A percentile compares a stretch with the other conserved stretches of the same genome.
These are phyloP conservation scores for Agriopis leucophaearia DNA, from an alignment of 2,888 invertebrate species.

Conservation along the genomic window DNA sequence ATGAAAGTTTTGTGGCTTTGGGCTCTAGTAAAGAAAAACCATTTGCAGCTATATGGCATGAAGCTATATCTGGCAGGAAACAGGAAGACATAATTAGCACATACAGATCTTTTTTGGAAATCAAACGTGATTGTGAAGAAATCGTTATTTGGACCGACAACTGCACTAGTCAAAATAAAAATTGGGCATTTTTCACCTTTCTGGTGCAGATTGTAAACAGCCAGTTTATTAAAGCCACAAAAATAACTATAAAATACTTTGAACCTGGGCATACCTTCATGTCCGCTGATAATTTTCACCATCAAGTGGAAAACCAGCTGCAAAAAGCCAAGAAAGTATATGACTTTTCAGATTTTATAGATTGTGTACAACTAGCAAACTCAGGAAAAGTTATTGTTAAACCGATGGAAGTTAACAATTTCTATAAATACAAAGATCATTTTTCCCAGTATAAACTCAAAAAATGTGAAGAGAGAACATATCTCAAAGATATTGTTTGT, in stretches of 20 bases:
- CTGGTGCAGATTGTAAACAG: not conserved
- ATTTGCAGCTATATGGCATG: not conserved
- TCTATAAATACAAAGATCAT: constrained; percentile 7
- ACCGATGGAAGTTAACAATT: constrained; percentile 2
- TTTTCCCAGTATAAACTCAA: not conserved
- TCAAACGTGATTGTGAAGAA: not conserved
- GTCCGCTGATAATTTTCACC: constrained; percentile 1
- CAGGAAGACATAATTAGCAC: not conserved
- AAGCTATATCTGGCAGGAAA: constrained; percentile 1
- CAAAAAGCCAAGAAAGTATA: not conserved
- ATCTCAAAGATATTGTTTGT: constrained; percentile 1
- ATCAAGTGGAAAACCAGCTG: not conserved
- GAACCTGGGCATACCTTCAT: not conserved
- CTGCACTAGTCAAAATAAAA: not conserved
- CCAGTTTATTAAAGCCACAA: not conserved
- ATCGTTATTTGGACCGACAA: constrained; percentile 1
- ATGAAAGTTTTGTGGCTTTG: constrained; percentile 2
- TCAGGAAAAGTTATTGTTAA: constrained; percentile 6
- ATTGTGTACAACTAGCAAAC: constrained; percentile 4
- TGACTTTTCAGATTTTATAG: constrained; percentile 6
- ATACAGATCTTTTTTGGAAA: not conserved
- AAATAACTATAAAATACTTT: not conserved
- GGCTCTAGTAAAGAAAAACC: not conserved
- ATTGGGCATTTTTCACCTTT: not conserved
- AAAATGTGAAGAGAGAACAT: constrained; percentile 4